Percentiles rank a stretch among this genome's conserved stretches.
These are phyloP conservation scores for Mormoops blainvillei DNA, from an alignment of 2,113 vertebrate genomes.

Conservation along the genomic window DNA sequence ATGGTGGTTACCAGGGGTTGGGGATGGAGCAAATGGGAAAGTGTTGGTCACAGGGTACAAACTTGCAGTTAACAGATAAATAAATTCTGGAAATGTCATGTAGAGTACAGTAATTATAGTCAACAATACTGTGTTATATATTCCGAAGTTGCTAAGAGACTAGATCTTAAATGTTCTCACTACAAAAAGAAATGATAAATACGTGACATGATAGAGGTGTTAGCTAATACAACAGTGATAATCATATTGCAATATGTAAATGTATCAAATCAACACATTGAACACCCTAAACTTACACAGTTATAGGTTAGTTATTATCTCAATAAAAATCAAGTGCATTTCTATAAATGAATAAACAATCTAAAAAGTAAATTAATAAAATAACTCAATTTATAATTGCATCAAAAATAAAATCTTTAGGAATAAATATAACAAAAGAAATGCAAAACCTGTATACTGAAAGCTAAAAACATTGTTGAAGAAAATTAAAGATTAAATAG, in stretches of 20 bases:
- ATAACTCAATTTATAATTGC: neutral
- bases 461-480: neutral
- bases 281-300: neutral
- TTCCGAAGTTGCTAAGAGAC: neutral
- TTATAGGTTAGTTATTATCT: neutral
- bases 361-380: neutral
- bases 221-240: too few relatives aligned
- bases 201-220: neutral
- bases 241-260: neutral
- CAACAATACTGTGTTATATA: neutral
- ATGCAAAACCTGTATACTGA: neutral
- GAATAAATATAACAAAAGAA: neutral
- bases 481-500: neutral
- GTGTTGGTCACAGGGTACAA: neutral
- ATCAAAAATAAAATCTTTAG: neutral
- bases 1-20: neutral
- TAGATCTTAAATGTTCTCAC: neutral
- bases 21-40: fast-evolving
- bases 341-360: neutral
- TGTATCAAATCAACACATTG: neutral
- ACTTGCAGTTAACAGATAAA: neutral
- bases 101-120: neutral
- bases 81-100: neutral
- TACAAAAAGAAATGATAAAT: neutral
- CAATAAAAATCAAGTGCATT: neutral